Evolutionary conservation across 2,888 invertebrate genomes (phyloP).

Genomic region (Syritta pipiens): DNA sequence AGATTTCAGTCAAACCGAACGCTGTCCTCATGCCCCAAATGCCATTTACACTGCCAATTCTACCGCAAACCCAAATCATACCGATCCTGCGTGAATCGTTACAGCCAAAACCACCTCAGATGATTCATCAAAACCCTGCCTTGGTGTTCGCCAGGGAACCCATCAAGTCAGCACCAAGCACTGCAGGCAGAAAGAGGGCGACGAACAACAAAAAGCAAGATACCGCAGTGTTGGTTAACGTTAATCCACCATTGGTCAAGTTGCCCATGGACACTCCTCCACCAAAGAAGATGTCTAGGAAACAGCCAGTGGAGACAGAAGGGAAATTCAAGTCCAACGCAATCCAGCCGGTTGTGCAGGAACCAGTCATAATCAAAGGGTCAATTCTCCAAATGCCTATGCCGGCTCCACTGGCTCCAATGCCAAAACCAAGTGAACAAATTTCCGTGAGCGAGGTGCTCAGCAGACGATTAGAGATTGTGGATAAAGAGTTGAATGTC

Average conservation of each 20-base stretch:
- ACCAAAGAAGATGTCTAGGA: slow-evolving; percentile 22
- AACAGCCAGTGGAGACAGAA: background rate
- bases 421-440: background rate
- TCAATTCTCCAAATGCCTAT: background rate
- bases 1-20: slow-evolving; percentile 54
- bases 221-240: slow-evolving; percentile 33
- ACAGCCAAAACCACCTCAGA: slow-evolving; percentile 28
- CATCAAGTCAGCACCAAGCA: slow-evolving; percentile 7
- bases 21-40: slow-evolving; percentile 45
- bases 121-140: slow-evolving; percentile 45
- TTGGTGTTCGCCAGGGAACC: slow-evolving; percentile 14
- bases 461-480: too few relatives aligned
- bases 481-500: too few relatives aligned
- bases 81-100: slow-evolving; percentile 47
- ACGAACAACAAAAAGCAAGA: slow-evolving; percentile 53
- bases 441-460: too few relatives aligned
- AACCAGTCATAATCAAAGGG: slow-evolving; percentile 5
- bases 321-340: background rate
- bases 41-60: slow-evolving; percentile 44
- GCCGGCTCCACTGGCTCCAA: background rate
- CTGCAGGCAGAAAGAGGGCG: slow-evolving; percentile 29
- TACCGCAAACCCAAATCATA: slow-evolving; percentile 66
- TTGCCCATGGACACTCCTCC: slow-evolving; percentile 3
- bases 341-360: background rate
- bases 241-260: slow-evolving; percentile 1